Percentiles rank a stretch among this genome's conserved stretches.
phyloP scores from a whole-genome alignment of 2,113 vertebrate species.

The Myodes glareolus region DNA sequence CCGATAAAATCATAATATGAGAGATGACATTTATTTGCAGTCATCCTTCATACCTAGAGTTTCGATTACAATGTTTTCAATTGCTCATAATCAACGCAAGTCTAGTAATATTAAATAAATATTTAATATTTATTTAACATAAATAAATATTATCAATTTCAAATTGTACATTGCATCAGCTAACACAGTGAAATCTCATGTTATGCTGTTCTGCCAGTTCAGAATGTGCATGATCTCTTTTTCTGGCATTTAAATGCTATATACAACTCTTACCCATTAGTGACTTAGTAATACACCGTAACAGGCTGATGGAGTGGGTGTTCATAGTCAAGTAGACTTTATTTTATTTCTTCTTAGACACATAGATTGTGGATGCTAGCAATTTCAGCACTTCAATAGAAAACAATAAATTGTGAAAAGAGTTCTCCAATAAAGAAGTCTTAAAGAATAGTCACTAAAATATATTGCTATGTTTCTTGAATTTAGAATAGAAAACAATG shows the following conservation, averaged over 20 bases:
- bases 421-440: no score
- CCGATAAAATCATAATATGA: background rate
- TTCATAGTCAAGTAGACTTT: background rate
- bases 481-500: background rate
- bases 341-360: background rate
- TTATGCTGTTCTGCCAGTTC: rapidly evolving
- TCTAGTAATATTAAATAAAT: background rate
- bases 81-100: background rate
- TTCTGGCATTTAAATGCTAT: background rate
- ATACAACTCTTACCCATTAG: background rate
- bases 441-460: background rate
- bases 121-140: no score
- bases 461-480: background rate
- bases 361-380: background rate
- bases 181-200: background rate
- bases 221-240: background rate
- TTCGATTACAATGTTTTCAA: background rate
- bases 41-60: background rate
- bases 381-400: background rate
- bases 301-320: background rate
- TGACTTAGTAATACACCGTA: background rate
- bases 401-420: no score
- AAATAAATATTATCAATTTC: no score
- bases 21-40: background rate
- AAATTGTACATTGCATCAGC: no score